phyloP scores from a whole-genome alignment of 2,888 invertebrate species.

The Drosophila ochracea region DNA sequence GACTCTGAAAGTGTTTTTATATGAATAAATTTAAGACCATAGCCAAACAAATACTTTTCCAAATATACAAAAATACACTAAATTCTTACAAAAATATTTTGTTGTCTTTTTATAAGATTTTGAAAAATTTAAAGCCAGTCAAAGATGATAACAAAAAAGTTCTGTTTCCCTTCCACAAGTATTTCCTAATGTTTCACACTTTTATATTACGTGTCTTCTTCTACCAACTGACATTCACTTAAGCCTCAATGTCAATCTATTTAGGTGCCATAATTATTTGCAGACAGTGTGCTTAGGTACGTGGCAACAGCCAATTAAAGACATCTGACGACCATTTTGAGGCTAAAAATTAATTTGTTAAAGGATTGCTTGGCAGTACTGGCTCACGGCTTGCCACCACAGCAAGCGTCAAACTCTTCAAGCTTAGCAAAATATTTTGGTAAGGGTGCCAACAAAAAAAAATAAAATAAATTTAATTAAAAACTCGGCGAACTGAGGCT shows the following conservation, averaged over 20 bases:
- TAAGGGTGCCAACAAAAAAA: conserved; percentile 38
- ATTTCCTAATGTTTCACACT: not conserved
- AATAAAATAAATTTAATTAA: conserved; percentile 69
- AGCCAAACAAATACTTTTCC: no score
- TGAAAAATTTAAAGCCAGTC: not conserved
- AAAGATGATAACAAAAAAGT: not conserved
- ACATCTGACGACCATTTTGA: conserved; percentile 67
- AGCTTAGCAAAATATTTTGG: conserved; percentile 66
- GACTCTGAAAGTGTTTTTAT: not conserved
- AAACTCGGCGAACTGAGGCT: conserved; percentile 53
- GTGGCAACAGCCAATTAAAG: conserved; percentile 70
- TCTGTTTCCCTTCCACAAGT: not conserved
- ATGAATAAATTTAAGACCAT: not conserved
- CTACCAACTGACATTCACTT: conserved; percentile 5
- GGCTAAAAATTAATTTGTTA: conserved; percentile 74
- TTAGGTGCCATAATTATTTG: conserved; percentile 18
- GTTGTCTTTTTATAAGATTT: not conserved
- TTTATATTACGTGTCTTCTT: not conserved
- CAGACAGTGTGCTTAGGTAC: conserved; percentile 42
- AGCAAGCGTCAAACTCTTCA: conserved; percentile 41
- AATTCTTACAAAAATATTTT: not conserved
- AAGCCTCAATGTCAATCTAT: conserved; percentile 47
- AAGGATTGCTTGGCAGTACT: conserved; percentile 52
- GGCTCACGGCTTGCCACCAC: conserved; percentile 18
- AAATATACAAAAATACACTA: no score